phyloP scores from a whole-genome alignment of 2,113 vertebrate species.

The Electrona antarctica region DNA sequence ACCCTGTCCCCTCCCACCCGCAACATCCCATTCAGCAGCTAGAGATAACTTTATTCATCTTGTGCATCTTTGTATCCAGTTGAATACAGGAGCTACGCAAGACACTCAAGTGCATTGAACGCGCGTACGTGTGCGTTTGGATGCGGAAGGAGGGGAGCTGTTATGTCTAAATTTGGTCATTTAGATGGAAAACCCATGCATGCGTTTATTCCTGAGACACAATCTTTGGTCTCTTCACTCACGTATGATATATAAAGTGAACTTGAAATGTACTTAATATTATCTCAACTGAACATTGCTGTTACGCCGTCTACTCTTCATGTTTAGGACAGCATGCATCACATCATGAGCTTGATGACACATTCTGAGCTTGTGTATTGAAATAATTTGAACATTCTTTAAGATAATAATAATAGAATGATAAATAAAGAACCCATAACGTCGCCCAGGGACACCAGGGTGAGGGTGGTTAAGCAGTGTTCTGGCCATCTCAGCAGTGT shows the following conservation, averaged over 20 bases:
- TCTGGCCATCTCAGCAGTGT: too few relatives aligned
- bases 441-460: constrained; percentile 30
- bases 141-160: constrained; percentile 66
- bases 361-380: too few relatives aligned
- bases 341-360: too few relatives aligned
- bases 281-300: constrained; percentile 23
- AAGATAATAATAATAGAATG: too few relatives aligned
- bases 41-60: constrained; percentile 99
- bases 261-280: constrained; percentile 29
- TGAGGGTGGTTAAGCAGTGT: constrained; percentile 40
- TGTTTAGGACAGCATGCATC: constrained; percentile 23
- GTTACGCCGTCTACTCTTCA: constrained; percentile 35
- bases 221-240: constrained; percentile 22
- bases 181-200: constrained; percentile 66
- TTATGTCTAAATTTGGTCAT: constrained; percentile 89
- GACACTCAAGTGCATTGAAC: constrained; percentile 88
- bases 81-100: constrained; percentile 91
- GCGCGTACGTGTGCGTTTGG: constrained; percentile 73
- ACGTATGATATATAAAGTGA: not conserved
- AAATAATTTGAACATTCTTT: too few relatives aligned
- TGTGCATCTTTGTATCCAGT: constrained; percentile 97
- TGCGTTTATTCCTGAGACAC: constrained; percentile 34
- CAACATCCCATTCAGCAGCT: constrained; percentile 92
- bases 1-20: constrained; percentile 93
- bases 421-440: too few relatives aligned